A percentile compares a stretch with the other conserved stretches of the same genome.
phyloP scores from a whole-genome alignment of 2,113 vertebrate species.

The Limnothrissa miodon region DNA sequence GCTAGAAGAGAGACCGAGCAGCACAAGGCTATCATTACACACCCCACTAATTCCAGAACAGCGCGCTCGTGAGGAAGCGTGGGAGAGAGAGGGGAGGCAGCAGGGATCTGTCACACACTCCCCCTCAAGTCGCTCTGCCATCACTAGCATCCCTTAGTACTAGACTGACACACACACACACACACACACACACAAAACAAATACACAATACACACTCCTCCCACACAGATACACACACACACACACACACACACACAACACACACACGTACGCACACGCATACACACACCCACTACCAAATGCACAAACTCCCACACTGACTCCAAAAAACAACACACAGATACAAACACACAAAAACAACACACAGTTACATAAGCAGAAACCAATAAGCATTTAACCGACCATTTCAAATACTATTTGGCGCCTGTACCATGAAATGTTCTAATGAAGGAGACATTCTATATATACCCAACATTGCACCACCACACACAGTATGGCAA shows the following conservation, averaged over 20 bases:
- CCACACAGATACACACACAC: not conserved
- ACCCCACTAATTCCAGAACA: slow-evolving; percentile 30
- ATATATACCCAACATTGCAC: not conserved
- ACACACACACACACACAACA: not conserved
- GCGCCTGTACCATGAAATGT: not conserved
- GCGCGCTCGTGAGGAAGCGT: slow-evolving; percentile 2
- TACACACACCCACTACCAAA: slow-evolving; percentile 17
- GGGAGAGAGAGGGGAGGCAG: not conserved
- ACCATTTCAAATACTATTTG: not conserved
- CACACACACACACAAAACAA: slow-evolving; percentile 9
- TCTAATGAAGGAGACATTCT: not conserved
- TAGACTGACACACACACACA: slow-evolving; percentile 2
- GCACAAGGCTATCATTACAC: slow-evolving; percentile 36
- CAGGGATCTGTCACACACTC: not conserved
- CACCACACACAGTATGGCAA: not conserved
- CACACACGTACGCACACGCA: slow-evolving; percentile 14
- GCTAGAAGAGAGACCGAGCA: slow-evolving; percentile 14
- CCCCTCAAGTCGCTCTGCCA: not conserved
- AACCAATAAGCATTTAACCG: not conserved
- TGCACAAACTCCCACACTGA: not conserved
- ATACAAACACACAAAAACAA: too few species aligned
- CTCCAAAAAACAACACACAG: not conserved
- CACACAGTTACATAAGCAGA: not conserved
- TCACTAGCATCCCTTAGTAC: not conserved
- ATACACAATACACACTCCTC: slow-evolving; percentile 1